phyloP scores from a whole-genome alignment of 2,113 vertebrate species.

The Solenodon paradoxus region DNA sequence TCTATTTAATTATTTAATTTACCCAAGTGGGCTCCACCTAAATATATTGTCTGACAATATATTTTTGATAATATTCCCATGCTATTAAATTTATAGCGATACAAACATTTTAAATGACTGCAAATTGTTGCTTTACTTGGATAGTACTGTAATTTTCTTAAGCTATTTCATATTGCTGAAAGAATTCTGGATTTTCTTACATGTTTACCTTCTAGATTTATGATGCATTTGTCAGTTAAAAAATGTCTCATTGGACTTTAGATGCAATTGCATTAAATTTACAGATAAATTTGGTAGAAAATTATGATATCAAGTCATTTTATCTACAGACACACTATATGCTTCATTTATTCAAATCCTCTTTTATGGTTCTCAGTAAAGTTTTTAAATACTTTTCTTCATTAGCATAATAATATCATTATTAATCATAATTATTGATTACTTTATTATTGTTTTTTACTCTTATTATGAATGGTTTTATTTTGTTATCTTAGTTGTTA shows the following conservation, averaged over 20 bases:
- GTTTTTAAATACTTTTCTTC: conserved; percentile 13
- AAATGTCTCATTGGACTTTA: background rate
- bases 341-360: background rate
- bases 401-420: too few relatives aligned
- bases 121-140: background rate
- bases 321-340: background rate
- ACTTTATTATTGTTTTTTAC: background rate
- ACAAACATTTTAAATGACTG: background rate
- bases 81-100: background rate
- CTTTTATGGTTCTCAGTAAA: background rate
- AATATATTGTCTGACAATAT: background rate
- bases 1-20: conserved; percentile 10
- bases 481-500: background rate
- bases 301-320: background rate
- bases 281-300: background rate
- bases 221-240: background rate
- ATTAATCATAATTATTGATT: too few relatives aligned
- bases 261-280: background rate
- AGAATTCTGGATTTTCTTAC: background rate
- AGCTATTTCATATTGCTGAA: background rate
- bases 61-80: background rate
- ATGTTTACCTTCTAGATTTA: background rate
- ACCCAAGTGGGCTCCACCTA: background rate
- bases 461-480: background rate
- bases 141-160: background rate